Evolutionary conservation across 1,140 invertebrate genomes (phyloP).

Genomic region (Laupala kohalensis): DNA sequence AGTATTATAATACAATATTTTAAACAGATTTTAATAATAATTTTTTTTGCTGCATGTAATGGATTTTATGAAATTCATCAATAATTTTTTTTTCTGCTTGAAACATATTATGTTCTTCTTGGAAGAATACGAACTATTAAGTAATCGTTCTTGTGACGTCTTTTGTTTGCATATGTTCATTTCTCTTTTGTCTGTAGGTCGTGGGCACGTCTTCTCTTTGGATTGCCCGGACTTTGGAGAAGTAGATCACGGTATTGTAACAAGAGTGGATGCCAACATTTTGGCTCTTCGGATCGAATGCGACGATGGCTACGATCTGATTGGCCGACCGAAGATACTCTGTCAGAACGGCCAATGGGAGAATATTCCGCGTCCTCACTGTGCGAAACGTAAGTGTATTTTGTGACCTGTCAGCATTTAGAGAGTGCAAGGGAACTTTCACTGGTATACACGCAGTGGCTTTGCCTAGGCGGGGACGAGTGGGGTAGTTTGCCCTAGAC

Average conservation of each 20-base stretch:
- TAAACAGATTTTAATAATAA: too few relatives aligned
- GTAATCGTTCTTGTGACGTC: background rate
- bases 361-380: constrained; percentile 14
- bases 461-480: too few relatives aligned
- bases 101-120: background rate
- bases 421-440: too few relatives aligned
- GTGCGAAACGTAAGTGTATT: constrained; percentile 15
- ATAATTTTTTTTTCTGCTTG: background rate
- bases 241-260: constrained; percentile 5
- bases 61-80: background rate
- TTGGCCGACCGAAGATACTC: constrained; percentile 17
- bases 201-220: background rate
- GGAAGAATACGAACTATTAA: background rate
- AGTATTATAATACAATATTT: too few relatives aligned
- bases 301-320: constrained; percentile 19
- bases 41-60: too few relatives aligned
- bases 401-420: too few relatives aligned
- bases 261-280: constrained; percentile 4
- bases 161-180: background rate
- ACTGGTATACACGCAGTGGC: too few relatives aligned
- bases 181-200: background rate
- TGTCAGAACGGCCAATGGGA: constrained; percentile 23
- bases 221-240: constrained; percentile 12
- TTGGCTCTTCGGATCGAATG: constrained; percentile 17
- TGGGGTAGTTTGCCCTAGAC: too few relatives aligned